Base-by-base conservation (phyloP, 2,797 vertebrate species). In the Poeciliopsis infans region DNA sequence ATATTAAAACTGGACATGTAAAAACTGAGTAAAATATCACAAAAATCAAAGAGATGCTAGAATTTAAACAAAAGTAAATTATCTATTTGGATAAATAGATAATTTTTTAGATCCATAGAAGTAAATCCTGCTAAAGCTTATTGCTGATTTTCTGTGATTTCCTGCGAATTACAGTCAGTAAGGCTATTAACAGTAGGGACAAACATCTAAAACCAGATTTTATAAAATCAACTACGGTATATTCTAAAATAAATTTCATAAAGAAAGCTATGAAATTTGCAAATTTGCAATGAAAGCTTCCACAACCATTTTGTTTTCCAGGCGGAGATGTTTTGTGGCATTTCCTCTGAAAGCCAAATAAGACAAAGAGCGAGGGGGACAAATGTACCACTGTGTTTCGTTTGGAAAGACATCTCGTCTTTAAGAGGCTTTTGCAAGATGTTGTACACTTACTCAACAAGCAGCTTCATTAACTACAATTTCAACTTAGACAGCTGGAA, bases 301-400 rank as follows among this genome's bases (percentile, higher is more conserved):
- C 13, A 57, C 15, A 69, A 75, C 16, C 46, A 43, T 28, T 47
- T 45, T 43, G 51, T 46, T 64, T 74, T 83, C 20, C 61, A 53
- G 78, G 77, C 61, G 43, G 18, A 61, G 43, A 51, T 70, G 74
- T 87, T 47, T 73, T 36, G 66, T 78, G 74, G 25, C n/a, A 66
- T 47, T 47, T 49, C 4, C 18, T 77, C 43, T 18, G 74, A 88
- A 82, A 83, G 53, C 20, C 11, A 77, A 83, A 83, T 74, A 86
- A 80, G 83, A 81, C 20, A 0, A 76, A 57, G 18, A 66, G 25
- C n/a, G 61, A 77, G 68, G 1, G 43, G 39, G 5, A 46, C 68
- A 59, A 77, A 71, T 64, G 74, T 71, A 43, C 47, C 23, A 73
- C 49, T 51, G 23, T 23, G 2, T 51, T 51, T 51, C 8, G 2